Base-by-base conservation (phyloP, 1,140 invertebrate genomes). In the Calliopsis andreniformis region DNA sequence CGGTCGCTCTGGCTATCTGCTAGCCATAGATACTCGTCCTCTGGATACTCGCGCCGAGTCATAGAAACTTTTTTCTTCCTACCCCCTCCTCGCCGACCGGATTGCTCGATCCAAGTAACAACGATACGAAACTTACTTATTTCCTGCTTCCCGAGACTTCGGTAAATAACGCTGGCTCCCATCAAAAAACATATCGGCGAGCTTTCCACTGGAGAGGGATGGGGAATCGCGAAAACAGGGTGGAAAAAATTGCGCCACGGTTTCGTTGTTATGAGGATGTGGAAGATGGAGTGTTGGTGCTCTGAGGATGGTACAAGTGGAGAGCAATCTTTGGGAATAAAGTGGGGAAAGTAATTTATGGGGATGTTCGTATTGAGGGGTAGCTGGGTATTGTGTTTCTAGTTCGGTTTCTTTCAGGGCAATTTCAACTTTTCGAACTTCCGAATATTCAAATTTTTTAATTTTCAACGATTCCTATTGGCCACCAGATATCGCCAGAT, bases 21-120 rank as follows among this genome's bases (percentile, higher is more conserved):
- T n/a, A n/a, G n/a, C n/a, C n/a, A n/a, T n/a, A n/a, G n/a, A n/a
- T n/a, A n/a, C 35, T 39, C 35, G 10, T 23, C 62, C 25, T 32
- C 80, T 69, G 35, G 76, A 82, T 81, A 75, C 76, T 47, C 68
- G 35, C 39, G 8, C 61, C 28, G 56, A 83, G 76, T 79, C 80
- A 71, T 76, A 82, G 70, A 76, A 83, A 83, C 39, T 79, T 79
- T 79, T 76, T 79, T 67, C 32, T 35, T n/a, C n/a, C n/a, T n/a
- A n/a, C n/a, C 10, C n/a, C 63, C 51, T 20, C 25, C 45, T 35
- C 23, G 16, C 5, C 16, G 32, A 4, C n/a, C 35, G 42, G 4
- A 43, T 25, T 18, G 32, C 55, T 35, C 76, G 69, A 71, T 59
- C 51, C 49, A 28, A 69, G 80, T 64, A 68, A 72, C 72, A 67